Evolutionary conservation across 2,113 vertebrate species (phyloP).

Genomic region (Scortum barcoo): DNA sequence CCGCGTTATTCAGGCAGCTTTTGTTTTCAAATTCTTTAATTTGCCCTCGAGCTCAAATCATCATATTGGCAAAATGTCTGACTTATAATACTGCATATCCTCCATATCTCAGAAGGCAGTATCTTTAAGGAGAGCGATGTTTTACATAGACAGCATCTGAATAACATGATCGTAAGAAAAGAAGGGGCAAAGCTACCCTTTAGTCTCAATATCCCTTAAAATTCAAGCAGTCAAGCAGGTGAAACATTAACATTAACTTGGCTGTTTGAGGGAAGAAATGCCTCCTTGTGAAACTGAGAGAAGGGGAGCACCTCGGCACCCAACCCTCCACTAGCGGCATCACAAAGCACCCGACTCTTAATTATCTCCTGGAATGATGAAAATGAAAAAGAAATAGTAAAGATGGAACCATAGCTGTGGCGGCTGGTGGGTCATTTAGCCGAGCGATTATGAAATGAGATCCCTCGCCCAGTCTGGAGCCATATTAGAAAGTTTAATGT

Average conservation of each 20-base stretch:
- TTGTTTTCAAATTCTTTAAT: not conserved
- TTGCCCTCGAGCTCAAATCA: not conserved
- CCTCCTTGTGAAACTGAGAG: constrained; percentile 12
- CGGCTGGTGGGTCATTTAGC: constrained; percentile 63
- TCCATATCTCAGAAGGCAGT: not conserved
- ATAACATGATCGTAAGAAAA: not conserved
- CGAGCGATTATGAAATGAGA: constrained; percentile 66
- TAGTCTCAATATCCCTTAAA: not conserved
- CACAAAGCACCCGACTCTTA: constrained; percentile 39
- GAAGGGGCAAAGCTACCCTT: not conserved
- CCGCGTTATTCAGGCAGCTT: not conserved
- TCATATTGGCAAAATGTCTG: not conserved
- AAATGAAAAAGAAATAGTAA: constrained; percentile 65
- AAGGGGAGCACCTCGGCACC: not conserved
- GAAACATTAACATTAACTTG: not conserved
- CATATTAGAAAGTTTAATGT: constrained; percentile 67
- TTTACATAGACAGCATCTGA: not conserved
- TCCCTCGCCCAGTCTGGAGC: constrained; percentile 28
- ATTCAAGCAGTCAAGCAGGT: not conserved
- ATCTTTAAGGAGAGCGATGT: not conserved
- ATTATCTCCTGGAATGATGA: constrained; percentile 67
- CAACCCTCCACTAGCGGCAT: not conserved
- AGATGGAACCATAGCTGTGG: constrained; percentile 54
- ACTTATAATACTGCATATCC: not conserved
- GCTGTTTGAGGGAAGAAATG: not conserved